phyloP scores from a whole-genome alignment of 2,797 vertebrate genomes.

The Vultur gryphus region DNA sequence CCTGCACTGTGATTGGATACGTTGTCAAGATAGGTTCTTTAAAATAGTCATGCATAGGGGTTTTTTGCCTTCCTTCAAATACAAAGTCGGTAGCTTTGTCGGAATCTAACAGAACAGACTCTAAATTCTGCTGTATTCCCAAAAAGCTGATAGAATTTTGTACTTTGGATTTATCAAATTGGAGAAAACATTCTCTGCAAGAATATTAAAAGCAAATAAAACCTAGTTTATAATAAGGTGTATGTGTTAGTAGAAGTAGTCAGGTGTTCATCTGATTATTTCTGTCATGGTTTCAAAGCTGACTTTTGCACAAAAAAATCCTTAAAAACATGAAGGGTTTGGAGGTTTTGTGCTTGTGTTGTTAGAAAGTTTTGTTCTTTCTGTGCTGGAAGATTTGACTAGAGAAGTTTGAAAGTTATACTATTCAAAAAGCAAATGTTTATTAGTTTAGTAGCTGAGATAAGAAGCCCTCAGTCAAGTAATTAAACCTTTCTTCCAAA shows the following conservation, averaged over 20 bases:
- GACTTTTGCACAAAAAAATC: background rate
- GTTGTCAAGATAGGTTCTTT: conserved; percentile 66
- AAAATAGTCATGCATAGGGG: conserved; percentile 36
- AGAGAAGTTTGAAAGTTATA: background rate
- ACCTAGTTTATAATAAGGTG: background rate
- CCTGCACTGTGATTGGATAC: conserved; percentile 70
- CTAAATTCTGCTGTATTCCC: background rate
- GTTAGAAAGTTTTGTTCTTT: background rate
- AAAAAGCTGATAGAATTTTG: background rate
- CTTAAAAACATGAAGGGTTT: background rate
- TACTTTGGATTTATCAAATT: background rate
- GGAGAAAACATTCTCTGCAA: background rate
- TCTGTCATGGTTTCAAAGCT: background rate
- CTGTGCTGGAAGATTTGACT: background rate
- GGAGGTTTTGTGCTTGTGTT: background rate
- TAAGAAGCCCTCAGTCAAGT: background rate
- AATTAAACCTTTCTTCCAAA: background rate
- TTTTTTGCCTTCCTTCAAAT: conserved; percentile 64
- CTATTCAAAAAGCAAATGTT: background rate
- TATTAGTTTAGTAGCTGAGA: background rate
- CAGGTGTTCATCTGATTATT: background rate
- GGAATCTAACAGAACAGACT: background rate
- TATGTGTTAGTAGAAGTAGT: background rate
- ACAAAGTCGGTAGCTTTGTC: background rate
- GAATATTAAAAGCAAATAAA: background rate